Base-by-base conservation (phyloP, 1,140 invertebrate genomes). In the Metopolophium dirhodum region DNA sequence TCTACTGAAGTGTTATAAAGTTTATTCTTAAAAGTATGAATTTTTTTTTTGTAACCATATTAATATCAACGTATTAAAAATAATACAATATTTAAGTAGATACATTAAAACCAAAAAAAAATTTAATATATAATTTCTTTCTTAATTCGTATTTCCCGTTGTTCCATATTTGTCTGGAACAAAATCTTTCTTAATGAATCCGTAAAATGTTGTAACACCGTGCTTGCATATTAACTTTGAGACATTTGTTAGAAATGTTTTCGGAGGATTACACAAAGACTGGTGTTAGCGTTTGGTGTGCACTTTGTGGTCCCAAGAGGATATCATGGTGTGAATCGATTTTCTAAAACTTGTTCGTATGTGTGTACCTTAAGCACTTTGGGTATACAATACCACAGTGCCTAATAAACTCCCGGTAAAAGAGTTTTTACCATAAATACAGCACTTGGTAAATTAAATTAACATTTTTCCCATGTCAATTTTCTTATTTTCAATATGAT, bases 341-440 rank as follows among this genome's bases (percentile, higher is more conserved):
- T 89, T 89, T 89, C 49, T 89, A 57, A 89, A 89, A 89, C 30
- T 88, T 57, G 22, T 37, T 35, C n/a, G 8, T 35, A 51, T 51
- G 7, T 35, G 20, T 54, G 51, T 89, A 41, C 51, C 20, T 22
- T 89, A 57, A 57, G 51, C 23, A 89, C 22, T 89, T 57, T 26
- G 22, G 35, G 23, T 89, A 89, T 57, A 41, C n/a, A 89, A 89
- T 57, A 57, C 9, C 35, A 11, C 22, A 11, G 88, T 89, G 51
- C 9, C 22, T 37, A 57, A 89, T 41, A 89, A 54, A 89, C 22
- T 37, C 9, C 3, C 1, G 1, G 22, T 23, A 11, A 57, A 89
- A 89, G 51, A 57, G 88, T 89, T 89, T 18, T 57, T 18, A 89
- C 35, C 35, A 57, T 57, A 41, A 89, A 89, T 57, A 89, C 9